Conservation (phyloP, 2,888 invertebrate species). For the Calliphora vomitoria region DNA sequence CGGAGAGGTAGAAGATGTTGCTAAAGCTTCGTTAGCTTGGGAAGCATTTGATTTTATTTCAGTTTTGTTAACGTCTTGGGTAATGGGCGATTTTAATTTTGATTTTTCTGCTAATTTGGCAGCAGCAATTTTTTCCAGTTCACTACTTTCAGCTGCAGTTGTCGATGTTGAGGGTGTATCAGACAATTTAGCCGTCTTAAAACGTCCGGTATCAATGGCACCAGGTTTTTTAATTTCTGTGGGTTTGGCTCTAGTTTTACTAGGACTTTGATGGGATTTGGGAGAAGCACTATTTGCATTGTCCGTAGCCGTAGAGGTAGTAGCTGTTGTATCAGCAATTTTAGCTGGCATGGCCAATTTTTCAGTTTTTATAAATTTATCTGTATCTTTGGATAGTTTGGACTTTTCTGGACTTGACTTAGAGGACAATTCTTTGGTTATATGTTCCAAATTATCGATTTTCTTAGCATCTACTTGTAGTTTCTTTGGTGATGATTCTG, state of each 20-base stretch:
- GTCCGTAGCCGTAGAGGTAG: constrained; percentile 16
- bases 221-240: constrained; percentile 76
- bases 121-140: constrained; percentile 77
- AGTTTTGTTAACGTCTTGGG: constrained; percentile 34
- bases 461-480: constrained; percentile 34
- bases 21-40: constrained; percentile 24
- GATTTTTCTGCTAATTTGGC: constrained; percentile 62
- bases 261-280: constrained; percentile 51
- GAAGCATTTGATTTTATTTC: constrained; percentile 14
- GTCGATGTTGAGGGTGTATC: background rate
- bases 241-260: constrained; percentile 75
- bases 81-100: constrained; percentile 67
- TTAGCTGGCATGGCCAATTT: background rate
- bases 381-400: constrained; percentile 40
- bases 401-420: constrained; percentile 54
- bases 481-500: constrained; percentile 33
- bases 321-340: background rate
- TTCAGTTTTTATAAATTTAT: constrained; percentile 60
- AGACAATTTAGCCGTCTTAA: constrained; percentile 66
- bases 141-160: constrained; percentile 55
- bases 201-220: constrained; percentile 49
- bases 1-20: background rate
- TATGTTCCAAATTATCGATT: constrained; percentile 33
- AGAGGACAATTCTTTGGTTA: constrained; percentile 41
- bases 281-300: constrained; percentile 16